Percentiles rank a stretch among this genome's conserved stretches.
These are phyloP conservation scores for Lerema accius DNA, from an alignment of 1,140 invertebrate genomes.

Conservation along the genomic window DNA sequence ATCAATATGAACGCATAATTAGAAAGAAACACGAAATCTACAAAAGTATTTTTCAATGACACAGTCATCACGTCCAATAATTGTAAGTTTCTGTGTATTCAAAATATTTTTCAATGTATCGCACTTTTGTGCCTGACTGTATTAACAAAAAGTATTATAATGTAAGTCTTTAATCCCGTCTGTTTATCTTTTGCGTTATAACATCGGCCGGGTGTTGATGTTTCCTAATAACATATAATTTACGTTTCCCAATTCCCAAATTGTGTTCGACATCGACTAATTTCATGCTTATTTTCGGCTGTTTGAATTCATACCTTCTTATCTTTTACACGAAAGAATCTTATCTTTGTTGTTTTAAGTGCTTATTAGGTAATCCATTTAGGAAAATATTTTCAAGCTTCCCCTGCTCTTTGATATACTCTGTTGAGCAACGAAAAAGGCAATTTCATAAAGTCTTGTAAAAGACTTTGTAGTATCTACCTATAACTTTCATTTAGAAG, in stretches of 20 bases:
- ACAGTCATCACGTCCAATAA: no score
- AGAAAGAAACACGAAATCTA: no score
- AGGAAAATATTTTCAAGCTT: no score
- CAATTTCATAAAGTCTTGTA: no score
- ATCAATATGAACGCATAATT: no score
- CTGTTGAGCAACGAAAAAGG: no score
- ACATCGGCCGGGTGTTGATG: constrained; percentile 75
- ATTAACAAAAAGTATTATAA: constrained; percentile 75
- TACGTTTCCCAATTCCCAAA: constrained; percentile 69
- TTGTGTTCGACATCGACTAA: constrained; percentile 67
- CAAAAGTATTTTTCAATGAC: no score
- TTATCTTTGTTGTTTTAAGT: background rate
- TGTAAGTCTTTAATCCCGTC: constrained; percentile 74
- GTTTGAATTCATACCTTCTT: constrained; percentile 52
- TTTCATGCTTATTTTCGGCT: constrained; percentile 51
- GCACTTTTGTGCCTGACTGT: constrained; percentile 28
- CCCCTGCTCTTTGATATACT: no score
- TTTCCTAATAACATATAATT: constrained; percentile 80
- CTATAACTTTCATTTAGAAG: no score
- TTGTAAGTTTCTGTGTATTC: background rate
- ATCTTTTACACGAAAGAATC: constrained; percentile 3
- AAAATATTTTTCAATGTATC: background rate
- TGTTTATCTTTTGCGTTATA: constrained; percentile 78
- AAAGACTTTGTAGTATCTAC: no score
- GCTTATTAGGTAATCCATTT: no score